Base-by-base conservation (phyloP, 1,140 invertebrate species). In the Camponotus floridanus region DNA sequence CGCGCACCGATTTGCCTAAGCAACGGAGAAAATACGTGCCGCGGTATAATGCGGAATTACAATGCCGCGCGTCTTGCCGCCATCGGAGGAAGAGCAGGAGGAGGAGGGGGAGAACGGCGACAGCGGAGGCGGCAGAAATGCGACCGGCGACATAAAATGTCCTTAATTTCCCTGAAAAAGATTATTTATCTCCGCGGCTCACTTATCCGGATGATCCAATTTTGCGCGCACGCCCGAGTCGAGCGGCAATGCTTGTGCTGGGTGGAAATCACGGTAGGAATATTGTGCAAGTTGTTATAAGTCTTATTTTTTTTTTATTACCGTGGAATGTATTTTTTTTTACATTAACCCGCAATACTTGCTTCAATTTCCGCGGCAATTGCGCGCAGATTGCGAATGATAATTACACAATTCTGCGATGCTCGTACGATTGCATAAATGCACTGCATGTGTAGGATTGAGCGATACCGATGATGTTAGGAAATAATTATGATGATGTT, bases 131-230 rank as follows among this genome's bases (percentile, higher is more conserved):
- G 61, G 39, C 21, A 31, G 67, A 61, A 61, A 81, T 81, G 51
- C 55, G 51, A 21, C 65, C 79, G 67, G 67, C 67, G 79, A 83
- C 79, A 74, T 83, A 83, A 83, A 83, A 73, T 83, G 79, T 39
- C 39, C 57, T 68, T 83, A 74, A 83, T 83, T 73, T 83, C 21
- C 68, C 55, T 83, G 57, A 73, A 74, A 83, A 83, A 73, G 39
- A 83, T 74, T 83, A 83, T 83, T 83, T 83, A 83, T 83, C 31
- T 61, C 67, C 7, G 68, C 79, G 39, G 68, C 39, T 74, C 79
- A 74, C 79, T 83, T 83, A 83, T 83, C 79, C 79, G 68, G 39
- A 83, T 83, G 68, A 83, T 83, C 79, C 79, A 74, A 83, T 83
- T 83, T 8, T 68, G 55, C 68, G 68, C 65, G 78, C 36, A 71